Evolutionary conservation across 2,113 vertebrate genomes (phyloP), one percentile per base, ranked within the genome.

Genomic region (Antidorcas marsupialis): DNA sequence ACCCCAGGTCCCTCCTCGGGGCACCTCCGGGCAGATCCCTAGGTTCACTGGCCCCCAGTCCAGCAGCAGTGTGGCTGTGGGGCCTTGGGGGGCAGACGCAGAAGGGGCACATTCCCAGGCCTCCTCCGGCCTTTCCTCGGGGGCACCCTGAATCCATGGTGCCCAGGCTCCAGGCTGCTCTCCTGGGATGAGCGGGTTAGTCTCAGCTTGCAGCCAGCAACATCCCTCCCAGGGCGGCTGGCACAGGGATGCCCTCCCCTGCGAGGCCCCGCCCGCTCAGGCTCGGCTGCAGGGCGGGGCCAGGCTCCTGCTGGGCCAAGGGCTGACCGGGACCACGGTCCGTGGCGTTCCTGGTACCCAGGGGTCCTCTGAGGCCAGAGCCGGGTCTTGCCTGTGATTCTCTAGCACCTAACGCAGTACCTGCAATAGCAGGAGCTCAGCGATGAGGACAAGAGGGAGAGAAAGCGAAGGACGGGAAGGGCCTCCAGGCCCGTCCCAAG

Each of bases 321-420:
- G 33, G 10, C 33, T 23, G 60, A 78, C 21, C 3, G 17, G 47
- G 21, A 28, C 19, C 64, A 19, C 0, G 10, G 28, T 7, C 28
- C 7, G 4, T 6, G 15, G 9, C 9, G 0, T 7, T 10, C 7
- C 23, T 0, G 1, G 16, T 3, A 14, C 28, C 7, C 1, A 8
- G 4, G 21, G 13, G 60, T 19, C 53, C 39, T 39, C 79, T 14
- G 30, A 39, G 25, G 59, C 4, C 3, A 55, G 19, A 3, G 9
- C 1, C 3, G 43, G 8, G 3, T 10, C 59, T 50, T 4, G 8
- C 62, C 60, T 76, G 0, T 76, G 0, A 16, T 43, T 74, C 59
- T 25, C 19, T 25, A 36, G 47, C 5, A 62, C 33, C n/a, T 33
- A n/a, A 3, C 2, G 3, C 1, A 10, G 33, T 7, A 43, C 10